Evolutionary conservation across 2,888 invertebrate genomes (phyloP), one percentile per base, ranked within the genome.

Genomic region (Amblyjoppa proteus): DNA sequence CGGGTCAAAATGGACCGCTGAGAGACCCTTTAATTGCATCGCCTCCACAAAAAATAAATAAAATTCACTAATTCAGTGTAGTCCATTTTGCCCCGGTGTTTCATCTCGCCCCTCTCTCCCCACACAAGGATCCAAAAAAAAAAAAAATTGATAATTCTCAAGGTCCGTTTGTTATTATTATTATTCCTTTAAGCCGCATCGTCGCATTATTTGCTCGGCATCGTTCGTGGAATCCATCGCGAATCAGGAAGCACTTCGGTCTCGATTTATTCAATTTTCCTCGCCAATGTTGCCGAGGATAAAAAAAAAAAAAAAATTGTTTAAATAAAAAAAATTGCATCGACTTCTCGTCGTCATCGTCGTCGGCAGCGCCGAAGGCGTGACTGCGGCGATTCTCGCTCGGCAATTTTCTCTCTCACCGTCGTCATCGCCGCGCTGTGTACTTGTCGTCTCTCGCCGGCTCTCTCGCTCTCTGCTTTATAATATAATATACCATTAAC

Each of bases 371-470:
- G 68, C 78, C 64, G n/a, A 84, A 84, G 81, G 81, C 84, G 78
- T 78, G 68, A 82, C 82, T 66, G 49, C 34, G 53, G 76, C 56
- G 68, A 82, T 82, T 79, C 82, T 75, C 73, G 66, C 83, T 69
- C 71, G 49, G 76, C 83, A 85, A 85, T 85, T 83, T 85, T 85
- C 85, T 75, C 76, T 85, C 75, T 69, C 41, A 45, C 74, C 69
- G 73, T 80, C 69, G 51, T 83, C 69, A 31, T 76, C 73, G 41
- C 51, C 49, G 74, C 64, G 56, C 68, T 49, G 66, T 56, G 31
- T 75, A 71, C 56, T 73, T 38, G 74, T 61, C 31, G 61, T 58
- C 16, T 28, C 73, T 16, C 38, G 25, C n/a, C 7, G 38, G 3
- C 3, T 34, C 34, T 38, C 38, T 38, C 38, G 2, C 38, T 1